Evolutionary conservation across 2,797 vertebrate species (phyloP), one percentile per base, ranked within the genome.

Genomic region (Dallia pectoralis): DNA sequence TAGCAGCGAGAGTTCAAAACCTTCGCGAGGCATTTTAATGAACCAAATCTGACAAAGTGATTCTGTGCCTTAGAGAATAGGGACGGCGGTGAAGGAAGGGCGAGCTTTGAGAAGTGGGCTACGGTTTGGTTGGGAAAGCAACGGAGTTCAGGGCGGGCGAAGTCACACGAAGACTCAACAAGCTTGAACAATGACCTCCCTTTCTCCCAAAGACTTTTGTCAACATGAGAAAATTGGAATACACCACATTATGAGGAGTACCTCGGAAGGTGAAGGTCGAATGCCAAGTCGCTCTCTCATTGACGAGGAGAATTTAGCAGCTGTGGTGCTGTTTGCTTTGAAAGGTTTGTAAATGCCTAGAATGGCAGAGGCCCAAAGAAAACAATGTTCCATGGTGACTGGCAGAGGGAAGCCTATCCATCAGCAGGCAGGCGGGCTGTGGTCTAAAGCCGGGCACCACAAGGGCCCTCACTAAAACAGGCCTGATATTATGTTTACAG

Each of bases 161-260:
- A 84, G 73, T 81, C 82, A 82, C 80, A 86, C 75, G 71, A 81
- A 78, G 74, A 69, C 84, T 83, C 81, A 74, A 84, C 82, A 72
- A 83, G 79, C 67, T 59, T 16, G 48, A 81, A 86, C 79, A 86
- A 86, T 85, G 78, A 77, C 78, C 79, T 74, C 65, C 77, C 79
- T 79, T 84, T 84, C 76, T 76, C 70, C 49, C 70, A 66, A 78
- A 70, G 75, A 82, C 82, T 81, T 87, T 84, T 81, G 85, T 85
- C 82, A 83, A 87, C 83, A 85, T 77, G 79, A 84, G 84, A 85
- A 86, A 81, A 86, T 84, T 82, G 82, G 76, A 85, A 82, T 76
- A 66, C 69, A 67, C 33, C 40, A 64, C 72, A 76, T 88, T 84
- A 85, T 82, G 76, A 82, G 79, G 70, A 80, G 77, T 74, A 82